Conservation (phyloP, 2,888 invertebrate species). For the Acronicta leporina region DNA sequence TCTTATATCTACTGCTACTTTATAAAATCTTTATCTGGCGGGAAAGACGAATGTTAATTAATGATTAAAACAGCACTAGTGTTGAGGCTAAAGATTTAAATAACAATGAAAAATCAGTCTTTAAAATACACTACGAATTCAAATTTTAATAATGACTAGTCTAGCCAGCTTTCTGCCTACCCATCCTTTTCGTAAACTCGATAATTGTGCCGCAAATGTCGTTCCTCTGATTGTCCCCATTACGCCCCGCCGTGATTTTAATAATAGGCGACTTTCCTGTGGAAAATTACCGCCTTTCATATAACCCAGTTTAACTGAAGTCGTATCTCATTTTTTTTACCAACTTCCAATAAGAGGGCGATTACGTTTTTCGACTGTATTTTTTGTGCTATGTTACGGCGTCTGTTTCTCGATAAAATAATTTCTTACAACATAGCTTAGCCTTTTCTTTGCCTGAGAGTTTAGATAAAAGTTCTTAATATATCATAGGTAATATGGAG, state of each 20-base stretch:
- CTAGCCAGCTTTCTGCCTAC: constrained; percentile 12
- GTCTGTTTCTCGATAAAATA: too few relatives aligned
- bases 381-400: too few relatives aligned
- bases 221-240: constrained; percentile 39
- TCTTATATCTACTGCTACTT: too few relatives aligned
- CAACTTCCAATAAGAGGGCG: not conserved
- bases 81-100: constrained; percentile 2
- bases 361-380: not conserved
- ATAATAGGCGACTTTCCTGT: constrained; percentile 33
- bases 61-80: too few relatives aligned
- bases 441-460: too few relatives aligned
- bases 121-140: not conserved
- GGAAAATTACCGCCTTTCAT: constrained; percentile 26
- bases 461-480: too few relatives aligned
- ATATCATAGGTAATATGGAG: too few relatives aligned
- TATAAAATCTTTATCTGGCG: too few relatives aligned
- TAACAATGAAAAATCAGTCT: constrained; percentile 1
- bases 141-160: constrained; percentile 34
- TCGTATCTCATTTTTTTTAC: constrained; percentile 3
- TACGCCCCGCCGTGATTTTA: constrained; percentile 34
- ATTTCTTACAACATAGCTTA: too few relatives aligned
- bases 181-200: constrained; percentile 13
- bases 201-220: constrained; percentile 34
- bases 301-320: constrained; percentile 14
- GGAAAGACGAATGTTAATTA: too few relatives aligned